A percentile compares a stretch with the other conserved stretches of the same genome.
These are phyloP conservation scores for Chymomyza fuscimana DNA, from an alignment of 2,888 invertebrate species.

Conservation along the genomic window DNA sequence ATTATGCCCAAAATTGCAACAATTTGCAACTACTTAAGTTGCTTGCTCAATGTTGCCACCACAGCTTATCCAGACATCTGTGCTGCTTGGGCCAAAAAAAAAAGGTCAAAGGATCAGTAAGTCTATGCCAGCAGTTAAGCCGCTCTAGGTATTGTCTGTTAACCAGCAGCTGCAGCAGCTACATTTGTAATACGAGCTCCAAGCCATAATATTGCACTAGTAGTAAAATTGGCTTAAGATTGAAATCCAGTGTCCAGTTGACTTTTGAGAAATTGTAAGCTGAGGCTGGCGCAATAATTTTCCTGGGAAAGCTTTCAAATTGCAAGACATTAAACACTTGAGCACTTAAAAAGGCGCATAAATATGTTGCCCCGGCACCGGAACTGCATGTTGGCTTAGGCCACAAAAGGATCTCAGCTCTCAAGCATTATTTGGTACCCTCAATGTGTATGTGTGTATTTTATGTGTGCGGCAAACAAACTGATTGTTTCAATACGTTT, in stretches of 20 bases:
- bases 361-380: slow-evolving; percentile 40
- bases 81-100: slow-evolving; percentile 16
- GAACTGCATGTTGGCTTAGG: neutral
- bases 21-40: neutral
- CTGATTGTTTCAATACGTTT: slow-evolving; percentile 67
- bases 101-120: slow-evolving; percentile 63
- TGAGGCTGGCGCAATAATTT: slow-evolving; percentile 52
- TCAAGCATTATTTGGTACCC: neutral
- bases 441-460: slow-evolving; percentile 37
- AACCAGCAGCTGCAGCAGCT: slow-evolving; percentile 27
- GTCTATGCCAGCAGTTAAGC: slow-evolving; percentile 30
- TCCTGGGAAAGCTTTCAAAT: slow-evolving; percentile 67
- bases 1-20: neutral
- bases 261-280: slow-evolving; percentile 31
- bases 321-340: slow-evolving; percentile 59
- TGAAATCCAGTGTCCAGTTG: slow-evolving; percentile 11
- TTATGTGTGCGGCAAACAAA: slow-evolving; percentile 71
- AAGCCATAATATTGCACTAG: slow-evolving; percentile 45
- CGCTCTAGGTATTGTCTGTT: neutral
- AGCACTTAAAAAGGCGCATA: slow-evolving; percentile 74
- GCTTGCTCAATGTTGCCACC: slow-evolving; percentile 40
- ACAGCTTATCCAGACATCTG: slow-evolving; percentile 48
- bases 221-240: slow-evolving; percentile 47
- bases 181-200: slow-evolving; percentile 40
- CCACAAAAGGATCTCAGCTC: slow-evolving; percentile 1